These are phyloP conservation scores for Ceratina australensis DNA, from an alignment of 1,140 invertebrate genomes.

Conservation along the genomic window DNA sequence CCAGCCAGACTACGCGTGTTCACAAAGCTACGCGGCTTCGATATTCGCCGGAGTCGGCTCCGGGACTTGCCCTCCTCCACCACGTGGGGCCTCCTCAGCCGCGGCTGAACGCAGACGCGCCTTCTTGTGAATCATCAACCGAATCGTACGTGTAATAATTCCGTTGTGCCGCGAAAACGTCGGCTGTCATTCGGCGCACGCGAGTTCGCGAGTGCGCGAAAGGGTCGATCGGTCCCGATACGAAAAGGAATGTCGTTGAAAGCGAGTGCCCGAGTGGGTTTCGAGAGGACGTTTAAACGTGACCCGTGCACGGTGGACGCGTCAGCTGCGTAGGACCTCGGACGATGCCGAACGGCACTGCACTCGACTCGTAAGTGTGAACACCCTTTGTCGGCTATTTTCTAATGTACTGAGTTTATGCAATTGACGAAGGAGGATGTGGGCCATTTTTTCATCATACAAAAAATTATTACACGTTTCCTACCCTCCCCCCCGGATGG, in stretches of 20 bases:
- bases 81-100: constrained; percentile 18
- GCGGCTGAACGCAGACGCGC: no score
- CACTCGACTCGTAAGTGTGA: constrained; percentile 31
- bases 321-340: background rate
- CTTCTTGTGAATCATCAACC: constrained; percentile 25
- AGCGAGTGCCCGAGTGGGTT: background rate
- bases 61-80: constrained; percentile 11
- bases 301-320: background rate
- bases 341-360: background rate
- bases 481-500: background rate
- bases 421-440: constrained; percentile 45
- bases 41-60: constrained; percentile 47
- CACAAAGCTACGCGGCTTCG: no score
- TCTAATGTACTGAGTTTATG: constrained; percentile 45
- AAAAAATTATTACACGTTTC: constrained; percentile 1
- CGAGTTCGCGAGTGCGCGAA: background rate
- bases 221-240: background rate
- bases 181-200: background rate
- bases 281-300: constrained; percentile 14
- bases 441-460: constrained; percentile 44
- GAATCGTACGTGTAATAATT: no score
- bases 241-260: constrained; percentile 15
- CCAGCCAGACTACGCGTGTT: constrained; percentile 31
- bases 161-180: background rate
- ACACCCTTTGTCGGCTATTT: constrained; percentile 44